phyloP scores from a whole-genome alignment of 2,888 invertebrate species.

The Philaethria dido region DNA sequence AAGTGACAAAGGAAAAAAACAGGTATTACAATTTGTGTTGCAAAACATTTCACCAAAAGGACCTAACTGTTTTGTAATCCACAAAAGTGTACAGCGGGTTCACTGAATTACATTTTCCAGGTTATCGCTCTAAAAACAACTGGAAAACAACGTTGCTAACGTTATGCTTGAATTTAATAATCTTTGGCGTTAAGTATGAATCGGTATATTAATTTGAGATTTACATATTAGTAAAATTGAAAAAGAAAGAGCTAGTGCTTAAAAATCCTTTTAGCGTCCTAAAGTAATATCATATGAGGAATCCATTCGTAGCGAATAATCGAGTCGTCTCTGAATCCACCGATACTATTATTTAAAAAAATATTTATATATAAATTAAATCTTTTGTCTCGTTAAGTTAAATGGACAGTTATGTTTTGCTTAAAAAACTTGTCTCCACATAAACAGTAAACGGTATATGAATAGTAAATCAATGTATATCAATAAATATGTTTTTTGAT shows the following conservation, averaged over 20 bases:
- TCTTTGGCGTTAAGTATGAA: background rate
- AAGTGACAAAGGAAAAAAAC: background rate
- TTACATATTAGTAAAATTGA: background rate
- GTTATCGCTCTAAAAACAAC: conserved; percentile 28
- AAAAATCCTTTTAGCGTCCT: background rate
- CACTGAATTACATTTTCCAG: conserved; percentile 32
- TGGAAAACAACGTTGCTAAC: conserved; percentile 15
- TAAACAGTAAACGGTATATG: too few relatives aligned
- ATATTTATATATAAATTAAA: too few relatives aligned
- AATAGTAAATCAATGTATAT: too few relatives aligned
- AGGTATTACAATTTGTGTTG: background rate
- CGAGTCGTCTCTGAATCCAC: too few relatives aligned
- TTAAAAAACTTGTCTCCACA: too few relatives aligned
- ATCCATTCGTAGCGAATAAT: too few relatives aligned
- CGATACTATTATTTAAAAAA: too few relatives aligned
- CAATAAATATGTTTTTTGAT: too few relatives aligned
- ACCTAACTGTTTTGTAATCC: conserved; percentile 17
- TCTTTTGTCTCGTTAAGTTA: too few relatives aligned
- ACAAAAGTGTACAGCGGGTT: conserved; percentile 20
- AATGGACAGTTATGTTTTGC: too few relatives aligned
- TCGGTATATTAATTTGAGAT: background rate
- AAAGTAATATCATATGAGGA: background rate
- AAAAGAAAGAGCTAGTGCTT: background rate
- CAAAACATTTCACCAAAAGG: background rate
- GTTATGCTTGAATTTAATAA: conserved; percentile 6